Conservation (phyloP, 2,113 vertebrate genomes). For the Opisthocomus hoazin region DNA sequence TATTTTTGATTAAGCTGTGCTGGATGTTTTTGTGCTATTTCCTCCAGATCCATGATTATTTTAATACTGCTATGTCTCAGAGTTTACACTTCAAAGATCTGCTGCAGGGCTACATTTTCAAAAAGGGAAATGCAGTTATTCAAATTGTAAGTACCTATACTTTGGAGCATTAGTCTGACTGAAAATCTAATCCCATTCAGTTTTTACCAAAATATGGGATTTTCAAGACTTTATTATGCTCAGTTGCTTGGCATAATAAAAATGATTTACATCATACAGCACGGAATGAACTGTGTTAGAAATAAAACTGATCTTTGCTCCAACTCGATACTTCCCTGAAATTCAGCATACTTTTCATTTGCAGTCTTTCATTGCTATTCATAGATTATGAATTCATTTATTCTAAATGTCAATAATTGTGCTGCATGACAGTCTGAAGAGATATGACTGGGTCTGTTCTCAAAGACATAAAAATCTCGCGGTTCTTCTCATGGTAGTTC, state of each 20-base stretch:
- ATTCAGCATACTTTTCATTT: not conserved
- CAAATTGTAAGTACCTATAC: not conserved
- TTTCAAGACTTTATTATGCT: not conserved
- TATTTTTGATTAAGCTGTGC: slow-evolving; percentile 20
- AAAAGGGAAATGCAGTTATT: not conserved
- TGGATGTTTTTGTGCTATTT: slow-evolving; percentile 19
- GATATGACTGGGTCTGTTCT: not conserved
- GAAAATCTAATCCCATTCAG: not conserved
- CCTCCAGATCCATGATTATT: slow-evolving; percentile 26
- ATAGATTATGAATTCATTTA: not conserved
- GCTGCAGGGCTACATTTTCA: slow-evolving; percentile 11
- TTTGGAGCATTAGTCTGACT: not conserved
- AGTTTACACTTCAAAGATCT: slow-evolving; percentile 49
- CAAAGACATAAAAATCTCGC: not conserved
- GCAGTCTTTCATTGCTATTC: not conserved
- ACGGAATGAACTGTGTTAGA: not conserved
- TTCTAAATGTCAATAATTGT: not conserved
- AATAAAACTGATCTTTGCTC: not conserved
- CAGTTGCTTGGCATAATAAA: not conserved
- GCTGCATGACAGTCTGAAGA: not conserved
- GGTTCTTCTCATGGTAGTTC: not conserved
- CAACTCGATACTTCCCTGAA: not conserved
- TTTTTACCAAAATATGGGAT: not conserved
- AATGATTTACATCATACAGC: not conserved
- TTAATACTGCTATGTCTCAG: slow-evolving; percentile 4